These are phyloP conservation scores for Actinemys pallida DNA, from an alignment of 2,113 vertebrate genomes.

Conservation along the genomic window DNA sequence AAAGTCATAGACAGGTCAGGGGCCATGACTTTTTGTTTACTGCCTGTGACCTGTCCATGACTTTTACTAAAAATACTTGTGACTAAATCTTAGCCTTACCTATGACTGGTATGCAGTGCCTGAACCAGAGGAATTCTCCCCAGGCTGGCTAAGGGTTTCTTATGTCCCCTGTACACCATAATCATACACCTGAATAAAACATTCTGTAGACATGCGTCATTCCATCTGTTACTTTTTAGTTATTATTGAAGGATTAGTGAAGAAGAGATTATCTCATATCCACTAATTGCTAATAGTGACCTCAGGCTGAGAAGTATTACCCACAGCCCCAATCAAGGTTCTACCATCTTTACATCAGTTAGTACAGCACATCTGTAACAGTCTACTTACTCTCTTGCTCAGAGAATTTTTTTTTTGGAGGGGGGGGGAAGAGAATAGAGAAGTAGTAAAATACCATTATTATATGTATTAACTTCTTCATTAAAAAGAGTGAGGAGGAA, in stretches of 20 bases:
- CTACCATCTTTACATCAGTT: accelerated
- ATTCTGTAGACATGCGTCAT: not conserved
- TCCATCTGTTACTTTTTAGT: not conserved
- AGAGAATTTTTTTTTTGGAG: not conserved
- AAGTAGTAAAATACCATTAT: not conserved
- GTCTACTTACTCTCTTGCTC: not conserved
- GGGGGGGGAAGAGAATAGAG: not conserved
- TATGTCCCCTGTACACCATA: accelerated
- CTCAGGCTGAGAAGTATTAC: not conserved
- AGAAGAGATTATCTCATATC: not conserved
- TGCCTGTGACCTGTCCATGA: too few species aligned
- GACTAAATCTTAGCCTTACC: too few species aligned
- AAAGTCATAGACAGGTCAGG: too few species aligned
- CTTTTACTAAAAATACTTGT: too few species aligned
- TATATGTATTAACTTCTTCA: not conserved
- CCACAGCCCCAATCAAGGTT: not conserved
- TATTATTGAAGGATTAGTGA: not conserved
- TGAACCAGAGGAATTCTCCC: not conserved
- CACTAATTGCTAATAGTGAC: not conserved
- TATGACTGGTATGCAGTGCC: not conserved
- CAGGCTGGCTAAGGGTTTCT: not conserved
- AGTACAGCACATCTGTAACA: not conserved
- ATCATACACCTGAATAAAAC: not conserved
- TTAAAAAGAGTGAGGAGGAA: not conserved
- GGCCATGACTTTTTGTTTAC: too few species aligned